Base-by-base conservation (phyloP, 2,113 vertebrate genomes). In the Polypterus senegalus region DNA sequence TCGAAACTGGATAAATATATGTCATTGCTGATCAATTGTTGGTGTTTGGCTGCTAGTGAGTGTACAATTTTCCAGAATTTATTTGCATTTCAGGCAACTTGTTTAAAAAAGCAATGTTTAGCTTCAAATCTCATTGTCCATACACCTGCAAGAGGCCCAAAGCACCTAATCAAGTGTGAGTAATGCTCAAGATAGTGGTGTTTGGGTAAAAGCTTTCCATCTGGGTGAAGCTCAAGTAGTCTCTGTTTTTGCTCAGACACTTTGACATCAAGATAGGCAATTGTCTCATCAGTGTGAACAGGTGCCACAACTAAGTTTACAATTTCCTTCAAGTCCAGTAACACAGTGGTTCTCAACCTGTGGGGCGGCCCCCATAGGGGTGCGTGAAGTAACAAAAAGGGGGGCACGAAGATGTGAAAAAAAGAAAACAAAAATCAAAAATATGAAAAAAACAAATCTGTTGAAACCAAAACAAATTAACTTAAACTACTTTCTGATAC, bases 171-270 rank as follows among this genome's bases (percentile, higher is more conserved):
- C 43, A 58, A 7, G 43, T 58, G 57, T 6, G 57, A 46, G 43
- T 58, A 58, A 58, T 58, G 6, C 57, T 58, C 57, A 6, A 58
- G 9, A 46, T 58, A 58, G 43, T 58, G 57, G 9, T 58, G 57
- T 43, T 58, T 58, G 44, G 57, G 57, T 9, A 5, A 46, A 7
- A 58, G 57, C 9, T 43, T 58, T 27, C 8, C 9, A 46, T 44
- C 46, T 58, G 43, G 57, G 57, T 45, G 46, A 6, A 43, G 10
- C 57, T 58, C 43, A 47, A 69, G 65, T 53, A 73, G 54, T 3
- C 70, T 10, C 4, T 70, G 71, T 44, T 64, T 66, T 64, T 70
- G 66, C 64, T 68, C 66, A 49, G 3, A 61, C 53, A 67, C 67
- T 61, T 67, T 69, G 3, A 54, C 52, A 5, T 57, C 55, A 61